Percentiles rank a stretch among this genome's conserved stretches.
Conservation (phyloP, 2,113 vertebrate genomes). For the Malaclemys terrapin region DNA sequence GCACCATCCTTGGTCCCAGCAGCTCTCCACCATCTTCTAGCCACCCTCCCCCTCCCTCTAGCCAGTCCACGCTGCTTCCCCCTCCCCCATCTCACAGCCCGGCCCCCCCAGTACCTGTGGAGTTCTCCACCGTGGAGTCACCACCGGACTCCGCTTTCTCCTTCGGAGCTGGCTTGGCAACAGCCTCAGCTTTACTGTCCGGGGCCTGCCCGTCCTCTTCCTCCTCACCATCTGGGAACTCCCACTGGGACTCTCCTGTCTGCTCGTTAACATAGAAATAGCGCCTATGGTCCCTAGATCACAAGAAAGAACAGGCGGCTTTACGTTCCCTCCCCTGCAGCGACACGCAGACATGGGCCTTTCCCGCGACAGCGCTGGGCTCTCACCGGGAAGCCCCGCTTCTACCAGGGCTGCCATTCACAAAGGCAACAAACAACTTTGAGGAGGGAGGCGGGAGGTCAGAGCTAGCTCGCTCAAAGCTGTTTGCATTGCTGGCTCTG, state of each 20-base stretch:
- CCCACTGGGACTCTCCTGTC: conserved; percentile 96
- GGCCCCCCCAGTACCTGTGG: conserved; percentile 66
- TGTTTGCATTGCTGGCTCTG: conserved; percentile 76
- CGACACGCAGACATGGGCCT: conserved; percentile 76
- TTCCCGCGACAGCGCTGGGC: conserved; percentile 80
- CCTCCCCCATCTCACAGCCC: neutral
- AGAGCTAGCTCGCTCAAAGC: conserved; percentile 77
- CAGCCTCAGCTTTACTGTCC: conserved; percentile 75
- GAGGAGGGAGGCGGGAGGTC: conserved; percentile 77
- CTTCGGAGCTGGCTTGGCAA: conserved; percentile 77
- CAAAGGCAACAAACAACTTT: conserved; percentile 82
- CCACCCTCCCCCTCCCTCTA: rapidly evolving
- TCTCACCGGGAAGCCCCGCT: conserved; percentile 82
- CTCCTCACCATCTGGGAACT: conserved; percentile 94
- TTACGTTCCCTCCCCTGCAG: conserved; percentile 71
- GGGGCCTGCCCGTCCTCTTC: conserved; percentile 78
- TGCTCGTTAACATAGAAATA: conserved; percentile 99
- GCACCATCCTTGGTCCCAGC: neutral
- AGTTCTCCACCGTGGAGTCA: conserved; percentile 60
- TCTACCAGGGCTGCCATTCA: conserved; percentile 79
- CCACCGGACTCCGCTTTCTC: conserved; percentile 74
- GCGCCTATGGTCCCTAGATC: conserved; percentile 98
- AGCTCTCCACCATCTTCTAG: neutral
- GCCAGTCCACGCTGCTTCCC: neutral
- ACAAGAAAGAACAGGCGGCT: conserved; percentile 92